Percentiles rank a stretch among this genome's conserved stretches.
Evolutionary conservation across 2,113 vertebrate genomes (phyloP).

Genomic region (Prietella phreatophila): DNA sequence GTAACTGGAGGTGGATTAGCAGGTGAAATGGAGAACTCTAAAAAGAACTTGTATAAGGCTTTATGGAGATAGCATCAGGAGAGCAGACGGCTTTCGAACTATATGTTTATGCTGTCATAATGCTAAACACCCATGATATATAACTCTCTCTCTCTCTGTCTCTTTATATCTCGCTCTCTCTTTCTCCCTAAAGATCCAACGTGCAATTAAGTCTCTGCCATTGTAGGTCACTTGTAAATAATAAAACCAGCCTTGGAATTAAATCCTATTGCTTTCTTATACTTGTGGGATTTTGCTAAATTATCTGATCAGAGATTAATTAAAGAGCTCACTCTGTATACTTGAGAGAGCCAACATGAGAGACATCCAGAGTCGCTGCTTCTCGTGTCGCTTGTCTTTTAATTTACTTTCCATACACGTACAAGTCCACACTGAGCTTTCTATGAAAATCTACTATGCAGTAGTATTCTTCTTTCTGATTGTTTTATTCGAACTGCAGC

Average conservation of each 20-base stretch:
- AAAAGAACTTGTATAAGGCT: slow-evolving; percentile 53
- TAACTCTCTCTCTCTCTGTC: too few relatives aligned
- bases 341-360: neutral
- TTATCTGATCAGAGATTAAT: slow-evolving; percentile 9
- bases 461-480: neutral
- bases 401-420: neutral
- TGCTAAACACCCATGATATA: slow-evolving; percentile 7
- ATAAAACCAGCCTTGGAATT: neutral
- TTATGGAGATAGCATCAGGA: slow-evolving; percentile 13
- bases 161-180: slow-evolving; percentile 1
- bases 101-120: neutral
- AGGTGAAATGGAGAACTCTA: slow-evolving; percentile 48
- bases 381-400: neutral
- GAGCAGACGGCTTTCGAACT: neutral
- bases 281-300: slow-evolving; percentile 2
- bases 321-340: neutral
- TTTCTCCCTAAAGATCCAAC: slow-evolving; percentile 17
- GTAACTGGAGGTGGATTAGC: slow-evolving; percentile 65
- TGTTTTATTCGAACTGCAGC: neutral
- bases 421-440: neutral
- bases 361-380: neutral
- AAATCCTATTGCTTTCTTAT: neutral
- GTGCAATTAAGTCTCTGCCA: neutral
- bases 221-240: slow-evolving; percentile 15
- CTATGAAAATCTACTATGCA: neutral